Evolutionary conservation across 1,140 invertebrate species (phyloP), one percentile per base, ranked within the genome.

Genomic region (Andricus grossulariae): DNA sequence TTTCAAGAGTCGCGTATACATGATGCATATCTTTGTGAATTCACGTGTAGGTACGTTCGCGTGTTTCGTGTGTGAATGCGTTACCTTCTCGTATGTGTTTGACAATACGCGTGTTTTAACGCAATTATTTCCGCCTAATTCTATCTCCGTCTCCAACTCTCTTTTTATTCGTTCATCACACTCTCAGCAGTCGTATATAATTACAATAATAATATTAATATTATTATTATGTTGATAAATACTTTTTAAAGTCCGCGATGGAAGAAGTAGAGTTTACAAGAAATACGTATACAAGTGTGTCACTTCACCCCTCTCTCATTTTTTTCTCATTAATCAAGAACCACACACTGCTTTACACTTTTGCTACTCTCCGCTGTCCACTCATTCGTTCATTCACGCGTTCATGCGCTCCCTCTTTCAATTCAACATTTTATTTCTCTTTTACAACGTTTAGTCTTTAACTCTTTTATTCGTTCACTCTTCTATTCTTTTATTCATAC

Each of bases 211-310:
- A 90, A 90, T 91, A 90, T 88, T 90, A 88, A 84, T 89, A 86
- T 90, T 90, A 91, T 90, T 90, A 90, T 90, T 90, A 91, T 90
- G 84, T 89, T 89, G 89, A 91, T 90, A 91, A 91, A 91, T 91
- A 91, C 87, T 90, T 90, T n/a, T 90, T 91, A 91, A 91, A 91
- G 88, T 91, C 88, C 90, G 89, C 90, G 90, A 90, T 91, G 90
- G 90, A 92, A 92, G 91, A 92, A 91, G 90, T 92, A 90, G 89
- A 90, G 90, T 92, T 90, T 91, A 91, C 89, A 91, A 91, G 89
- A 91, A 90, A 91, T 92, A 91, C 91, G 91, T 92, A 92, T 92
- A 92, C 91, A 91, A 91, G 90, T 91, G 88, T 90, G 86, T 89
- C 39, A 18, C 51, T 54, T 3, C 52, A 73, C n/a, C 57, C 21